Evolutionary conservation across 2,113 vertebrate genomes (phyloP).

Genomic region (Podocnemis expansa): DNA sequence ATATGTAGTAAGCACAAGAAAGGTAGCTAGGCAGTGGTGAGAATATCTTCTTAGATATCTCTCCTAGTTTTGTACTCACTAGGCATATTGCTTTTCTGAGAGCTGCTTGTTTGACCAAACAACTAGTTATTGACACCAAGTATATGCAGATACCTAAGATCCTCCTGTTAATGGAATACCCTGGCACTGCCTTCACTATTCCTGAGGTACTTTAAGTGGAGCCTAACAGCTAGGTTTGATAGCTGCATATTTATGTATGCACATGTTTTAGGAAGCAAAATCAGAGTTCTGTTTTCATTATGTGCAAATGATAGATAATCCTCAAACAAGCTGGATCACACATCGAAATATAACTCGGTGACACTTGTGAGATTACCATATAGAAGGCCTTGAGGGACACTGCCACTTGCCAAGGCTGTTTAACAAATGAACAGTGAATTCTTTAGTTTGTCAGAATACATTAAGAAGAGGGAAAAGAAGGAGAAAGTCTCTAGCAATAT

Average conservation of each 20-base stretch:
- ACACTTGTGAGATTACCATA: neutral
- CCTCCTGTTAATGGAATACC: neutral
- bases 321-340: constrained; percentile 1
- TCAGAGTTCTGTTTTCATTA: neutral
- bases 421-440: neutral
- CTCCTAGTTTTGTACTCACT: neutral
- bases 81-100: neutral
- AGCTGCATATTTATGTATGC: neutral
- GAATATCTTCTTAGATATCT: neutral
- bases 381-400: neutral
- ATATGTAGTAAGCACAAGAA: neutral
- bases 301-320: constrained; percentile 8
- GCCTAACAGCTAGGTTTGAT: neutral
- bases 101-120: neutral
- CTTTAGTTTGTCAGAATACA: neutral
- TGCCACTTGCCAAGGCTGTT: neutral
- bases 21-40: neutral
- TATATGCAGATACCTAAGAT: neutral
- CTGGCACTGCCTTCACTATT: neutral
- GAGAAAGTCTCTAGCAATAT: neutral
- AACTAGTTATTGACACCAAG: neutral
- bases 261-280: neutral
- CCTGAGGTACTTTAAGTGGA: neutral
- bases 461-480: neutral
- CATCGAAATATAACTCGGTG: fast-evolving